phyloP scores from a whole-genome alignment of 2,113 vertebrate genomes.

The Theristicus caerulescens region DNA sequence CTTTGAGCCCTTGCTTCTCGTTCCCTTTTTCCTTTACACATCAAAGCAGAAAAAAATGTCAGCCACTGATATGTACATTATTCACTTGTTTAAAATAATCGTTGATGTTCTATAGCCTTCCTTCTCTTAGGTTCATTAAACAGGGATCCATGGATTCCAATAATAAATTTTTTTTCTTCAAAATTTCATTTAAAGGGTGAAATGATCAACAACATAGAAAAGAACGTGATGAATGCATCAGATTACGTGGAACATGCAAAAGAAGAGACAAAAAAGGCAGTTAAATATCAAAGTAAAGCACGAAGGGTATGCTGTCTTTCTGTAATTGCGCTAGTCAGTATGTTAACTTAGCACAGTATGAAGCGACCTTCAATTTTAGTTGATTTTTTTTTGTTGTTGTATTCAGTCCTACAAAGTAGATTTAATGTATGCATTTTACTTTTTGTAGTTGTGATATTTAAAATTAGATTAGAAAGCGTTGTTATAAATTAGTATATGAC shows the following conservation, averaged over 20 bases:
- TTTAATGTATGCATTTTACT: background rate
- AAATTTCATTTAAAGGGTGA: slow-evolving; percentile 81
- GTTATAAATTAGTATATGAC: background rate
- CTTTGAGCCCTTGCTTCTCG: background rate
- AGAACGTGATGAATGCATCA: slow-evolving; percentile 83
- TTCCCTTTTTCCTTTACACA: background rate
- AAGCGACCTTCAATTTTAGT: background rate
- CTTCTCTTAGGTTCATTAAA: background rate
- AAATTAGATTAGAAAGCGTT: background rate
- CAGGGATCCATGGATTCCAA: background rate
- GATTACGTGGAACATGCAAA: slow-evolving; percentile 90
- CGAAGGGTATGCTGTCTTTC: slow-evolving; percentile 79
- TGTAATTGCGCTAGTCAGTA: background rate
- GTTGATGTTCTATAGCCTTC: background rate
- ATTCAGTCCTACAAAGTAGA: background rate
- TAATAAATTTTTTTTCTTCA: background rate
- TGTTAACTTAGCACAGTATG: background rate
- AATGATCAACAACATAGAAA: slow-evolving; percentile 96
- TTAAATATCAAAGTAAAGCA: slow-evolving; percentile 90
- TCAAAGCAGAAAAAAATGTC: background rate
- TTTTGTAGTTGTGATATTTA: background rate
- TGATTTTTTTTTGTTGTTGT: background rate
- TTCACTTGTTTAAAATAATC: background rate
- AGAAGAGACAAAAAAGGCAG: slow-evolving; percentile 92
- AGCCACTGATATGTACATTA: background rate